Base-by-base conservation (phyloP, 2,888 invertebrate species). In the Belgica antarctica region DNA sequence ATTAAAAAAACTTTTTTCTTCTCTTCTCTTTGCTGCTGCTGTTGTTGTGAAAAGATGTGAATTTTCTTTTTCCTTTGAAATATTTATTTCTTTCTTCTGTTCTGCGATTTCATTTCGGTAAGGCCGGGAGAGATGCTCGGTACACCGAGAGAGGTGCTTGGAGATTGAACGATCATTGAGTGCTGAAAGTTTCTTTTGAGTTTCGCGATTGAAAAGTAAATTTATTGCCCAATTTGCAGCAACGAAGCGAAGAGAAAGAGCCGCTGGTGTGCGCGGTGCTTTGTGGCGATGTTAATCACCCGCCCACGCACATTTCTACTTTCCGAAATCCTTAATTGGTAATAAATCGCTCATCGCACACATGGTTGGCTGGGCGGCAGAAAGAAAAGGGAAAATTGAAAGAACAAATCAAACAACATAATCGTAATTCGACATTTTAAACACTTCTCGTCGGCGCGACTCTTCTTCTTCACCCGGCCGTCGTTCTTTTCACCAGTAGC, bases 181-280 rank as follows among this genome's bases (percentile, higher is more conserved):
- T 59, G 25, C n/a, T 17, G 27, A 59, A 59, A 59, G 59, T 25
- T 27, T 59, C n/a, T 27, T 59, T 59, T 27, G 27, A n/a, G 59
- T 7, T 27, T 10, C 65, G 36, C 65, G 52, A 65, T 65, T 47
- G 36, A 17, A 27, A 47, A 65, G 24, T 25, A 65, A 65, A 65
- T 65, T 65, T 65, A 65, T 65, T 46, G 15, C 27, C 47, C 65
- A 65, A 36, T 65, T 65, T 65, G 65, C 65, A 65, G 46, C 7
- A 15, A 46, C 12, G 34, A 34, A 34, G 7, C 12, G 34, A 34
- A 34, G 41, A n/a, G n/a, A n/a, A n/a, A n/a, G n/a, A n/a, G n/a
- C n/a, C n/a, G n/a, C n/a, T n/a, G n/a, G n/a, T n/a, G n/a, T n/a
- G n/a, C n/a, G n/a, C n/a, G n/a, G n/a, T n/a, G n/a, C n/a, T n/a